Evolutionary conservation across 2,888 invertebrate genomes (phyloP), one percentile per base, ranked within the genome.

Genomic region (Cheilosia scutellata): DNA sequence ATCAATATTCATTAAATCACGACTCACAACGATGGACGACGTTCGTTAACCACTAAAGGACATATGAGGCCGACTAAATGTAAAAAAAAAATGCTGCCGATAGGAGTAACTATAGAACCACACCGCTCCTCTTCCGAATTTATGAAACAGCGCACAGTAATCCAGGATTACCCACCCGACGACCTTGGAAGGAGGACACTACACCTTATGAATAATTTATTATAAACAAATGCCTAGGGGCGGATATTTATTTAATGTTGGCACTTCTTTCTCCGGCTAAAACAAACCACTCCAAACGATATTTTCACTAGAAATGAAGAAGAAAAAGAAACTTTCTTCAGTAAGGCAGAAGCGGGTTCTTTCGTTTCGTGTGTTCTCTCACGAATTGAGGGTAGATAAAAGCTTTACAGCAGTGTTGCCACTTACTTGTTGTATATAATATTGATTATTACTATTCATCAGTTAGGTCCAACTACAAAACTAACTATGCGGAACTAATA

Each of bases 151-250:
- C 60, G 16, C 68, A 47, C 68, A 62, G 29, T 53, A 62, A 77
- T 37, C 70, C 40, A 9, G 31, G 60, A 76, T 47, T 11, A 71
- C 53, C 6, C 37, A 33, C 25, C 65, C 66, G 62, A 82, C 71
- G 62, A 82, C 72, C 71, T 82, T 76, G 68, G 2, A 3, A 29
- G 11, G 63, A 71, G 47, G 53, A 20, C 77, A 72, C 40, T 55
- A 66, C 63, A 71, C 79, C 40, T 65, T 75, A 71, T 76, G 66
- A 80, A 80, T 84, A 62, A 76, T 76, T 84, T 57, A 80, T 78
- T 65, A 71, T 79, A 68, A 84, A 79, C 75, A 80, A 80, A 71
- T 65, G 16, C 16, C 40, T 33, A 27, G n/a, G 68, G 68, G 82
- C 40, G 25, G 66, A 4, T 72, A n/a, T 60, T 49, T 57, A 51